These are phyloP conservation scores for Anableps anableps DNA, from an alignment of 2,797 vertebrate genomes.

Conservation along the genomic window DNA sequence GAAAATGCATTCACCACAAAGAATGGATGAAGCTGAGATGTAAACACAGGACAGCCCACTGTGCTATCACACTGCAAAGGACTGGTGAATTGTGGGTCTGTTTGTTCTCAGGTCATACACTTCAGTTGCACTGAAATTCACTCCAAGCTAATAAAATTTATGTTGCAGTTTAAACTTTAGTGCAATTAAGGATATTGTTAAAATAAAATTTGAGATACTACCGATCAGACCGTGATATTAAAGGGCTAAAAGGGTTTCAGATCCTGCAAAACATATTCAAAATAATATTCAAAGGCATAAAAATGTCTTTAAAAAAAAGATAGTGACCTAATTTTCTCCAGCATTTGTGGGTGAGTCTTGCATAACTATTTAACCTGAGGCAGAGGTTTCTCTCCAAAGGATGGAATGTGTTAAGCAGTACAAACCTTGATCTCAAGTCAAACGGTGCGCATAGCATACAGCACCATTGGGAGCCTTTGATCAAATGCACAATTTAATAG, in stretches of 20 bases:
- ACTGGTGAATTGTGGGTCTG: background rate
- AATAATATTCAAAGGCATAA: background rate
- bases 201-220: background rate
- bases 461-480: background rate
- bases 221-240: background rate
- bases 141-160: background rate
- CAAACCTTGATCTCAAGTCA: background rate
- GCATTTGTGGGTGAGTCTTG: background rate
- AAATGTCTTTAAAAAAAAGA: background rate
- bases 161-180: background rate
- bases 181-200: background rate
- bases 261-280: background rate
- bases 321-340: background rate
- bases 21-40: background rate
- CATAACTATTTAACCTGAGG: background rate
- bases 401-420: background rate
- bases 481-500: background rate
- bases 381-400: background rate
- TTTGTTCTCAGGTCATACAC: background rate
- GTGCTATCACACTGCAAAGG: background rate
- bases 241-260: background rate
- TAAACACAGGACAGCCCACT: background rate
- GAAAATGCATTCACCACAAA: background rate
- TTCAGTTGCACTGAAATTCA: background rate
- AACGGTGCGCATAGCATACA: background rate